phyloP scores from a whole-genome alignment of 2,888 invertebrate species.

The Linnaemya tessellans region DNA sequence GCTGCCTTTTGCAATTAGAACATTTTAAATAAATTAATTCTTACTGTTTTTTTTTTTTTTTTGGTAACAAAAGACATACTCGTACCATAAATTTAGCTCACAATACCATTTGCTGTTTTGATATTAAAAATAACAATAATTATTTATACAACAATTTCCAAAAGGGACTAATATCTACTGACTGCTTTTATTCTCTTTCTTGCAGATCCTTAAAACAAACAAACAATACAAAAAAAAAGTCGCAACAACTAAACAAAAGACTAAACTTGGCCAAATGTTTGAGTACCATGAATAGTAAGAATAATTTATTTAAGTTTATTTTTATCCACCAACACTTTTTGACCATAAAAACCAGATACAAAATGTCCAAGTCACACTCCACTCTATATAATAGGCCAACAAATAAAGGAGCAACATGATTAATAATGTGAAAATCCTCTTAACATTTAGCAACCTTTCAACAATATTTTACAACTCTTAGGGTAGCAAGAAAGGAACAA shows the following conservation, averaged over 20 bases:
- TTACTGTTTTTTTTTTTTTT: no score
- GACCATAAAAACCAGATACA: neutral
- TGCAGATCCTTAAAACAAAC: constrained; percentile 24
- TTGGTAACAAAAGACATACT: no score
- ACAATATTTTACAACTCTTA: constrained; percentile 48
- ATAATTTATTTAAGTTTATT: constrained; percentile 37
- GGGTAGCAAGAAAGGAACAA: constrained; percentile 14
- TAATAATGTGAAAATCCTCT: constrained; percentile 55
- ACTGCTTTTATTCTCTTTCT: constrained; percentile 5
- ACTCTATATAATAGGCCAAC: constrained; percentile 30
- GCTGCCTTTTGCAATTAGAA: no score
- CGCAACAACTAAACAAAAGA: neutral
- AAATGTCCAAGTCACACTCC: neutral
- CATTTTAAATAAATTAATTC: no score
- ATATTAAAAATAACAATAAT: neutral
- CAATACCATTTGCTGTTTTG: no score
- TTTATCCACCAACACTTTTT: constrained; percentile 26
- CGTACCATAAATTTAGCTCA: no score
- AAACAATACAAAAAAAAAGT: neutral
- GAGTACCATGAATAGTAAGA: constrained; percentile 45
- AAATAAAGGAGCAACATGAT: constrained; percentile 45
- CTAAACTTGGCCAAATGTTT: constrained; percentile 14
- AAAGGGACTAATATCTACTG: constrained; percentile 11
- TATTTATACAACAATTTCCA: neutral
- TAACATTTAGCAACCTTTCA: constrained; percentile 50